These are phyloP conservation scores for Hippocampus comes DNA, from an alignment of 2,113 vertebrate genomes.

Conservation along the genomic window DNA sequence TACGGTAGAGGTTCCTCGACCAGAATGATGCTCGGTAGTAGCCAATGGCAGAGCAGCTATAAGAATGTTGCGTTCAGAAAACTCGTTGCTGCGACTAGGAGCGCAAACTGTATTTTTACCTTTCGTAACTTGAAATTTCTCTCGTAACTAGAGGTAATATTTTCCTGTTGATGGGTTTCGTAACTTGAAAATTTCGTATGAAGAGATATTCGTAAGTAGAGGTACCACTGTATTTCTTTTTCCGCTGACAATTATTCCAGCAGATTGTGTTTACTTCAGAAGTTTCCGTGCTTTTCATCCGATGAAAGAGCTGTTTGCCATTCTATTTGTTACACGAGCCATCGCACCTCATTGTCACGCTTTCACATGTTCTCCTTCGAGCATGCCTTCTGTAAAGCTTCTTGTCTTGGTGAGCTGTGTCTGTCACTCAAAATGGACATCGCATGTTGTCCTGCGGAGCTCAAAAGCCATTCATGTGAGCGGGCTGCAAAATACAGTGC, in stretches of 20 bases:
- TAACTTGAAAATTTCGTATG: too few species aligned
- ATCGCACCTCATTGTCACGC: slow-evolving; percentile 51
- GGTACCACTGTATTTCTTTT: slow-evolving; percentile 3
- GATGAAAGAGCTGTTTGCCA: slow-evolving; percentile 62
- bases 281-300: slow-evolving; percentile 37
- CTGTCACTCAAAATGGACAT: slow-evolving; percentile 36
- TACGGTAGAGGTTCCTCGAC: too few species aligned
- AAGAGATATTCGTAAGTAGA: too few species aligned
- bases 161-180: too few species aligned
- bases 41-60: too few species aligned
- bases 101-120: too few species aligned
- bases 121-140: too few species aligned
- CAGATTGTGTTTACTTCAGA: slow-evolving; percentile 39
- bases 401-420: slow-evolving; percentile 35
- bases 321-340: slow-evolving; percentile 36
- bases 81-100: too few species aligned
- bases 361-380: slow-evolving; percentile 42
- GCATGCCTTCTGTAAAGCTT: slow-evolving; percentile 53
- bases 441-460: slow-evolving; percentile 32
- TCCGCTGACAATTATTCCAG: slow-evolving; percentile 29
- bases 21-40: too few species aligned
- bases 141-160: too few species aligned
- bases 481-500: background rate
- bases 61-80: too few species aligned
- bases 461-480: slow-evolving; percentile 17